Conservation (phyloP, 1,140 invertebrate species). For the Philaenus spumarius region DNA sequence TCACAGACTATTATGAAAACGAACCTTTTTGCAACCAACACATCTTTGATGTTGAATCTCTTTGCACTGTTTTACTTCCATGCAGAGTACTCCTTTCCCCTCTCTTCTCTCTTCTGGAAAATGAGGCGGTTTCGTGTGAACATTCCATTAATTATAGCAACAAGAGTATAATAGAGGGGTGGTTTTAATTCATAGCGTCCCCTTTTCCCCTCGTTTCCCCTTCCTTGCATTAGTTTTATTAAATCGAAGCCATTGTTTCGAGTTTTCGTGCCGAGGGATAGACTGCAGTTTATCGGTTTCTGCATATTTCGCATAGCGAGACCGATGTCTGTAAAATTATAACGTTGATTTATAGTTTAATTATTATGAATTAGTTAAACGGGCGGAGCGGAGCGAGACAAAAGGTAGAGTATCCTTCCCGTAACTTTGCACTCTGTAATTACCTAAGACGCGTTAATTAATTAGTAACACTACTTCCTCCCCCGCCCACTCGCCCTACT, state of each 20-base stretch:
- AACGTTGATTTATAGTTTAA: neutral
- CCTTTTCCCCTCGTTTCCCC: neutral
- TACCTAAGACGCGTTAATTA: no score
- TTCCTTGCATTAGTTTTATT: slow-evolving; percentile 28
- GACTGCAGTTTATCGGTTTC: neutral
- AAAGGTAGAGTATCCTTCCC: no score
- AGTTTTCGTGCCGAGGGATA: neutral
- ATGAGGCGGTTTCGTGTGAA: slow-evolving; percentile 29
- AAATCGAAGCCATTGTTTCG: slow-evolving; percentile 24
- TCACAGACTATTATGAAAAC: no score
- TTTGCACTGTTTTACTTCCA: neutral
- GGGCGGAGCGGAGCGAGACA: no score
- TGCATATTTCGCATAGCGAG: no score
- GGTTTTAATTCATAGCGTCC: slow-evolving; percentile 23
- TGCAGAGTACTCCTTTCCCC: neutral
- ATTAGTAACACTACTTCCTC: no score
- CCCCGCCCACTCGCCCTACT: no score
- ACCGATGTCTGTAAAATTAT: no score
- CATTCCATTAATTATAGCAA: slow-evolving; percentile 32
- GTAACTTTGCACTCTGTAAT: no score
- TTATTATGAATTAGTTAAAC: neutral
- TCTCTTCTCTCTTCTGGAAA: slow-evolving; percentile 12
- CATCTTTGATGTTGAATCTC: no score
- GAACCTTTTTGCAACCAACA: no score
- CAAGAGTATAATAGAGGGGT: slow-evolving; percentile 21